phyloP scores from a whole-genome alignment of 2,888 invertebrate genomes.

The Ochropleura plecta region DNA sequence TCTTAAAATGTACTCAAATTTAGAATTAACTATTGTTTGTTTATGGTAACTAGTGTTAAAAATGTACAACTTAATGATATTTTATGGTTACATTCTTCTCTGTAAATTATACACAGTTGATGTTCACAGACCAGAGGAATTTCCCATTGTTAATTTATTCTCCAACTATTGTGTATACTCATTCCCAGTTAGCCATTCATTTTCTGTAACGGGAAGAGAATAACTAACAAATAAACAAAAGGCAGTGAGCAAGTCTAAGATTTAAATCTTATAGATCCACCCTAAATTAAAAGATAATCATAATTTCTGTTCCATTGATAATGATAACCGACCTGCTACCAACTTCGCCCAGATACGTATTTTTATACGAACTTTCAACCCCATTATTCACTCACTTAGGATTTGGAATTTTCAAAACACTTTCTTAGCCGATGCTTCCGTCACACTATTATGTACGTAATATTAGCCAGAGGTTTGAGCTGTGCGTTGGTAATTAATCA shows the following conservation, averaged over 20 bases:
- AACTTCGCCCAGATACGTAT: background rate
- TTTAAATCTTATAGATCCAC: slow-evolving; percentile 9
- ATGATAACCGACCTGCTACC: background rate
- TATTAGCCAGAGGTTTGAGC: background rate
- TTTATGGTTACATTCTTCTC: background rate
- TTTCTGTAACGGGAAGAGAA: slow-evolving; percentile 37
- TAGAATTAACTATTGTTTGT: background rate
- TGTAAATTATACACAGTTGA: slow-evolving; percentile 8
- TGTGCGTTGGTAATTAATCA: background rate
- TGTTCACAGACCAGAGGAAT: slow-evolving; percentile 25
- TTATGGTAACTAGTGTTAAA: slow-evolving; percentile 5
- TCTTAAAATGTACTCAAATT: background rate
- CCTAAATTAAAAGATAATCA: background rate
- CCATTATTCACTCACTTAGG: background rate
- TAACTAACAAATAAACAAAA: slow-evolving; percentile 23
- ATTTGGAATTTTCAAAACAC: background rate
- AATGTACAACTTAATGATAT: background rate
- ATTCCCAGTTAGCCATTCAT: slow-evolving; percentile 39
- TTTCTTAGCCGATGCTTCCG: background rate
- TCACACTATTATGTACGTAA: too few relatives aligned
- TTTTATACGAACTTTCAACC: background rate
- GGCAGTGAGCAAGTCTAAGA: slow-evolving; percentile 7
- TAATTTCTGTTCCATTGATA: background rate
- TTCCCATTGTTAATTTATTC: slow-evolving; percentile 40
- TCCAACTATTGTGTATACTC: slow-evolving; percentile 33